Conservation (phyloP, 2,888 invertebrate genomes). For the Hirtodrosophila alboralis region DNA sequence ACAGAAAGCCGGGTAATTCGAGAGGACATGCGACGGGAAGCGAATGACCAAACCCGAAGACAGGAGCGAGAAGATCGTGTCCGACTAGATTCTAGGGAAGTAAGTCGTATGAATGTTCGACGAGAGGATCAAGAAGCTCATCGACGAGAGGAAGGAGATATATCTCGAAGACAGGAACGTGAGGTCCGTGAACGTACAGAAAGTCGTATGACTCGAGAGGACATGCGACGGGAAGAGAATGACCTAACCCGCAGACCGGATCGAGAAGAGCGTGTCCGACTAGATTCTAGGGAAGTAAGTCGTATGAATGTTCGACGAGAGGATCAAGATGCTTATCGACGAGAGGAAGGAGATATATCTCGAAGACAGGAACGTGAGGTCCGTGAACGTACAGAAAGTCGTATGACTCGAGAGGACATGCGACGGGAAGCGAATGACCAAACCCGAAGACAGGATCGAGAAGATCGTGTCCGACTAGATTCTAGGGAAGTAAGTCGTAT, state of each 20-base stretch:
- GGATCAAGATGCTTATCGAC: neutral
- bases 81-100: neutral
- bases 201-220: neutral
- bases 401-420: neutral
- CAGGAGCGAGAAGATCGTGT: conserved; percentile 2
- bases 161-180: conserved; percentile 2
- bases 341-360: conserved; percentile 5
- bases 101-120: conserved; percentile 1
- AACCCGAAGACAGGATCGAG: conserved; percentile 2
- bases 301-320: conserved; percentile 4
- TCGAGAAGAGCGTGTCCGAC: conserved; percentile 1
- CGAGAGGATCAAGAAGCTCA: neutral
- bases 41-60: neutral
- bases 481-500: neutral
- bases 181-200: neutral
- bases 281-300: neutral
- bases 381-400: neutral
- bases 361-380: conserved; percentile 12
- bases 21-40: neutral
- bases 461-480: neutral
- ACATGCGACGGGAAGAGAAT: neutral
- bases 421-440: neutral
- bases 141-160: conserved; percentile 3
- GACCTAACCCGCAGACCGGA: neutral
- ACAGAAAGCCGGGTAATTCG: neutral